Evolutionary conservation across 2,113 vertebrate genomes (phyloP).

Genomic region (Ginglymostoma cirratum): DNA sequence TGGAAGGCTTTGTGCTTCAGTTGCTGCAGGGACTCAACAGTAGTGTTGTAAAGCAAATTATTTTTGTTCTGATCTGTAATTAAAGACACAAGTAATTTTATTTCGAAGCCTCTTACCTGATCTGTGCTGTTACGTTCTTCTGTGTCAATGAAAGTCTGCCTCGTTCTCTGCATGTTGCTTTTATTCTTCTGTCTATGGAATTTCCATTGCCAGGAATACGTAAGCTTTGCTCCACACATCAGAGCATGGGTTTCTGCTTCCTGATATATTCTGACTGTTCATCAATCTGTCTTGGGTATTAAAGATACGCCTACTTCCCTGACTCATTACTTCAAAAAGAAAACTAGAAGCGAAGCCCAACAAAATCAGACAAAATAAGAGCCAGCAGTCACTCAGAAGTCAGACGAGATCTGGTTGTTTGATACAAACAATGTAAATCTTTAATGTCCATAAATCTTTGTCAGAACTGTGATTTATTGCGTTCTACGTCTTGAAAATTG

Average conservation of each 20-base stretch:
- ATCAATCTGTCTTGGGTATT: not conserved
- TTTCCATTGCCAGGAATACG: slow-evolving; percentile 20
- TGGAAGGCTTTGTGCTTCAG: not conserved
- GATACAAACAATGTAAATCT: not conserved
- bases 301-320: not conserved
- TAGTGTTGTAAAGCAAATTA: not conserved
- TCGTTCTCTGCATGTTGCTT: not conserved
- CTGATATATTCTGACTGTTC: not conserved
- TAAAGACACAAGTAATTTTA: not conserved
- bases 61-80: not conserved
- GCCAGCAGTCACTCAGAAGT: not conserved
- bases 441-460: not conserved
- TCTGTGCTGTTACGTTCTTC: not conserved
- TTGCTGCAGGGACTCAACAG: not conserved
- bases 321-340: not conserved
- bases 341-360: not conserved
- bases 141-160: not conserved
- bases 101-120: slow-evolving; percentile 11
- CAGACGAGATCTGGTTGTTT: not conserved
- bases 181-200: slow-evolving; percentile 19
- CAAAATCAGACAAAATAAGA: not conserved
- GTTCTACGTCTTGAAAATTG: not conserved
- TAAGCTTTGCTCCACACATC: not conserved
- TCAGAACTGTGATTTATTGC: not conserved
- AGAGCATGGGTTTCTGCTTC: not conserved